Evolutionary conservation across 37 sponge, comb jelly and placozoan species (phyloP).

Genomic region (Bolinopsis microptera): DNA sequence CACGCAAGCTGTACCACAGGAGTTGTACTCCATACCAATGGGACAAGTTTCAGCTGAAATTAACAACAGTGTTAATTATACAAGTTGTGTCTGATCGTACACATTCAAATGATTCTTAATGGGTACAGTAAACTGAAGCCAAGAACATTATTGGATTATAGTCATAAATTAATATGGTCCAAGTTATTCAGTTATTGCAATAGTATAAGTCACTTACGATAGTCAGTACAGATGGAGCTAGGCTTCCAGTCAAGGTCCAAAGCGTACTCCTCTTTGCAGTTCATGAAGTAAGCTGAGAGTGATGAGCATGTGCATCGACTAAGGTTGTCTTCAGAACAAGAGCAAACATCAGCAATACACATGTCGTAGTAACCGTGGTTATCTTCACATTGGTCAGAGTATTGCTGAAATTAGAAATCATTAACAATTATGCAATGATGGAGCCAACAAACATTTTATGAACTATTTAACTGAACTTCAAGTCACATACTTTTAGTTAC

Average conservation of each 20-base stretch:
- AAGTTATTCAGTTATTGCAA: no score
- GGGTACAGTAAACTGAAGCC: no score
- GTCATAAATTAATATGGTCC: no score
- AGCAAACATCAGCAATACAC: slow-evolving; percentile 10
- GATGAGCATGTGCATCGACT: slow-evolving; percentile 20
- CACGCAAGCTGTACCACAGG: slow-evolving; percentile 15
- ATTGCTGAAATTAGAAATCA: background rate
- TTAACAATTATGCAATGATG: no score
- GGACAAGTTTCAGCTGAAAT: slow-evolving; percentile 1
- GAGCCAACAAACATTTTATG: no score
- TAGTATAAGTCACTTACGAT: no score
- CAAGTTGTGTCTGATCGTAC: no score
- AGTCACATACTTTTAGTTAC: no score
- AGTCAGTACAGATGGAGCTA: background rate
- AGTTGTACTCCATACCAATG: background rate
- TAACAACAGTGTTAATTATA: no score
- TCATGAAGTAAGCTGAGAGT: slow-evolving; percentile 33
- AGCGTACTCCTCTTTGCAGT: background rate
- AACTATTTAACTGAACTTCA: no score
- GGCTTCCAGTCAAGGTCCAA: slow-evolving; percentile 51
- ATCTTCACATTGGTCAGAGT: background rate
- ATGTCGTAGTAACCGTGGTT: slow-evolving; percentile 9
- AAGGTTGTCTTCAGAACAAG: background rate
- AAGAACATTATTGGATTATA: no score
- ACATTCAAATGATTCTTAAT: no score